phyloP scores from a whole-genome alignment of 2,113 vertebrate genomes.

The Eulemur macaco region DNA sequence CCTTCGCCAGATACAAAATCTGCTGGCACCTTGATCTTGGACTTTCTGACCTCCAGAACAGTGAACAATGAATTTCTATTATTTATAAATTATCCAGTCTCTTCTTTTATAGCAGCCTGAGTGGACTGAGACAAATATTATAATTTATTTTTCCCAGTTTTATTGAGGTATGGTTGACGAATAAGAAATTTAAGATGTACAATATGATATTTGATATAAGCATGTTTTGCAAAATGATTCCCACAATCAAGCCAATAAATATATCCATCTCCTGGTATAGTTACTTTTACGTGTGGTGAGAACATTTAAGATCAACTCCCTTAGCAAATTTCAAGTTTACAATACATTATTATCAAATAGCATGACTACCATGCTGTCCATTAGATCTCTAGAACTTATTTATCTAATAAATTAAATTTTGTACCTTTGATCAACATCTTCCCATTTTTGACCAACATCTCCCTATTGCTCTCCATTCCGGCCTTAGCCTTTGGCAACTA shows the following conservation, averaged over 20 bases:
- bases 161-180: not conserved
- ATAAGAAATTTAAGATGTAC: not conserved
- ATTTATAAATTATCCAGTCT: not conserved
- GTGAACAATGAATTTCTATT: not conserved
- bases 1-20: not conserved
- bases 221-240: not conserved
- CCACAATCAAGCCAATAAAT: not conserved
- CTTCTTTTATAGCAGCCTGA: not conserved
- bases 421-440: not conserved
- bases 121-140: not conserved
- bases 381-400: not conserved
- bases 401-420: not conserved
- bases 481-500: too few species aligned
- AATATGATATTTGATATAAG: not conserved
- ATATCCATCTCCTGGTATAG: not conserved
- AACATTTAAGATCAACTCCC: not conserved
- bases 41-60: not conserved
- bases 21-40: not conserved
- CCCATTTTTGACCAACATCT: not conserved
- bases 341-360: not conserved
- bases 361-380: not conserved
- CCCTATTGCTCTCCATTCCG: accelerated
- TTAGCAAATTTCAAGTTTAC: not conserved
- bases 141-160: not conserved
- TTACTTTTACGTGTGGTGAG: not conserved